Evolutionary conservation across 2,797 vertebrate genomes (phyloP).

Genomic region (Lerista edwardsae): DNA sequence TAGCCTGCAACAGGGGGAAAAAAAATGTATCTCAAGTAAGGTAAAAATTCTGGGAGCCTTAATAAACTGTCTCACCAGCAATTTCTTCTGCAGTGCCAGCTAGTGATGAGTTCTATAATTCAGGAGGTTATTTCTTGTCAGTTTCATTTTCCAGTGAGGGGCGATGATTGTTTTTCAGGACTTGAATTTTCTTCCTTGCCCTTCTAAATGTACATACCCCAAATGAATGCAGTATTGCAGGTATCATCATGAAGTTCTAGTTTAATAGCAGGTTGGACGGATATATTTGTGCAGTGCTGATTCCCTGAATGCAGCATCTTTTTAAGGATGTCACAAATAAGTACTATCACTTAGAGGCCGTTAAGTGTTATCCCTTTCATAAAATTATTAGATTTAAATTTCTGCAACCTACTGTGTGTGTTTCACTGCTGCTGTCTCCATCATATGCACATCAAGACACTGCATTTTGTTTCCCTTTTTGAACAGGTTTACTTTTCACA

Average conservation of each 20-base stretch:
- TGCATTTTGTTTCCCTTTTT: conserved; percentile 11
- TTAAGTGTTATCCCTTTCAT: background rate
- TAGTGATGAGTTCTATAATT: conserved; percentile 36
- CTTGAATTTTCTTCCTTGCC: conserved; percentile 29
- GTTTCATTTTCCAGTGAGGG: conserved; percentile 34
- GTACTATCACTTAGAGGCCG: background rate
- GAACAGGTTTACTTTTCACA: conserved; percentile 31
- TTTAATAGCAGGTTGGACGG: conserved; percentile 23
- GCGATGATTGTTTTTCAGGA: conserved; percentile 37
- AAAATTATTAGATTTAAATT: conserved; percentile 39
- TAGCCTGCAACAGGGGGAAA: conserved; percentile 62
- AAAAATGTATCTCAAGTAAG: conserved; percentile 63
- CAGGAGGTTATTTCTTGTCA: background rate
- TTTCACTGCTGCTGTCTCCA: background rate
- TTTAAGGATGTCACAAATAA: background rate
- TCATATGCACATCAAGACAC: background rate
- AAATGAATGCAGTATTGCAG: conserved; percentile 19
- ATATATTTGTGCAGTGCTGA: background rate
- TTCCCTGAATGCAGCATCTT: background rate
- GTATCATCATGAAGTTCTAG: conserved; percentile 20
- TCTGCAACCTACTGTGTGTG: background rate
- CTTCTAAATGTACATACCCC: conserved; percentile 24
- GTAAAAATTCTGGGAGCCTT: conserved; percentile 54
- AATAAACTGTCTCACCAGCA: conserved; percentile 56
- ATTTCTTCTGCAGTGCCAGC: conserved; percentile 12